These are phyloP conservation scores for Ericerus pela DNA, from an alignment of 1,140 invertebrate genomes.

Conservation along the genomic window DNA sequence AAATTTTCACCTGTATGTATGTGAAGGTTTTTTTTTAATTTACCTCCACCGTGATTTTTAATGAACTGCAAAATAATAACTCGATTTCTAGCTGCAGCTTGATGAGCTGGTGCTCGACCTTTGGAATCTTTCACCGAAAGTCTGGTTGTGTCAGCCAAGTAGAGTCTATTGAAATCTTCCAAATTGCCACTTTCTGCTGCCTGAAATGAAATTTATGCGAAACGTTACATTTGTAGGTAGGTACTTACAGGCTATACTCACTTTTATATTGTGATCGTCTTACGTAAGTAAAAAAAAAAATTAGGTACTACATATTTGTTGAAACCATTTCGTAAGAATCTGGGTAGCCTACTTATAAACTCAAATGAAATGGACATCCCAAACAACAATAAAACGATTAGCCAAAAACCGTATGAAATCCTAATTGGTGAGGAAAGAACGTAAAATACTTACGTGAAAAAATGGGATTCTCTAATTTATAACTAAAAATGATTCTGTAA, in stretches of 20 bases:
- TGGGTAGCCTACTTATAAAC: not conserved
- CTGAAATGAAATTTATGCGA: constrained; percentile 33
- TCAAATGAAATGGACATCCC: not conserved
- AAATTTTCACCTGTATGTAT: too few relatives aligned
- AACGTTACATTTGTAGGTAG: not conserved
- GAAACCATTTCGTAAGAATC: not conserved
- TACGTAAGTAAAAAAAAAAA: not conserved
- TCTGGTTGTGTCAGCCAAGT: constrained; percentile 47
- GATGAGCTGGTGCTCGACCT: constrained; percentile 57
- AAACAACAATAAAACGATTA: not conserved
- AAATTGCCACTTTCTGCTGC: constrained; percentile 66
- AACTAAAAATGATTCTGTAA: too few relatives aligned
- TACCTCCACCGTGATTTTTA: constrained; percentile 50
- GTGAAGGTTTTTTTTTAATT: constrained; percentile 23
- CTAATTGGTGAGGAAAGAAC: too few relatives aligned
- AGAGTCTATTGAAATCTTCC: constrained; percentile 57
- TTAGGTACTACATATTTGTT: not conserved
- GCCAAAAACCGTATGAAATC: too few relatives aligned
- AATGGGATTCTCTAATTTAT: too few relatives aligned
- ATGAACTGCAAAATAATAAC: constrained; percentile 60
- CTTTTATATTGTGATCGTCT: not conserved
- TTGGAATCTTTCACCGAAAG: constrained; percentile 49
- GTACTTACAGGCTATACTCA: not conserved
- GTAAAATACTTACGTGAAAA: too few relatives aligned
- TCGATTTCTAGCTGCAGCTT: constrained; percentile 58